Evolutionary conservation across 2,113 vertebrate genomes (phyloP), one percentile per base, ranked within the genome.

Genomic region (Ploceus nigricollis): DNA sequence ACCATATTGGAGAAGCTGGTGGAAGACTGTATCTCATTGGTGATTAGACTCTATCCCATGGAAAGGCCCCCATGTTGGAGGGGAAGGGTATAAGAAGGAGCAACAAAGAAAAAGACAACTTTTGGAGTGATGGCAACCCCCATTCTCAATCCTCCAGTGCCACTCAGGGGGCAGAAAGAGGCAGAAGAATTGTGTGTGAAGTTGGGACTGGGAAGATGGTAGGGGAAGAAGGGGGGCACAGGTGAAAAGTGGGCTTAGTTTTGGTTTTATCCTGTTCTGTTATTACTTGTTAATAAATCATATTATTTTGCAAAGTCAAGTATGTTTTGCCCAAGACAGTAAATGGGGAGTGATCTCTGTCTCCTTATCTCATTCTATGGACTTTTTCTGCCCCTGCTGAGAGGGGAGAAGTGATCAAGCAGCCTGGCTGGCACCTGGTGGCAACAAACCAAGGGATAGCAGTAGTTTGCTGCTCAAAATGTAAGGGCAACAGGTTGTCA

Each of bases 141-240:
- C 18, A 8, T 51, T 66, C 37, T 54, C 35, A 47, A 27, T 50
- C 50, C 8, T 65, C 6, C 45, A 69, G 15, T 69, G 35, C 11
- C 33, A 20, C 48, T 53, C 2, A 3, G 3, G 13, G 12, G 3
- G 11, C 11, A n/a, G 31, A 39, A 90, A 58, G 24, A 54, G 10
- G 19, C 42, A 75, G 56, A 60, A 44, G 39, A 35, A 40, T 22
- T 48, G 22, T 31, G 31, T 33, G 3, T 33, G 22, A 73, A 57
- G 20, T 4, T 53, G 42, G 27, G 31, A 19, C 9, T 21, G 15
- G 21, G 24, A 64, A 69, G 35, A 58, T 15, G 9, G 30, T 19
- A 35, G 15, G 8, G 9, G 8, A 33, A 44, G 20, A 48, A 24
- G 3, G 1, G 1, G 15, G 22, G 1, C 6, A 28, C 2, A 1